Base-by-base conservation (phyloP, 2,797 vertebrate species). In the Pseudochirops cupreus region DNA sequence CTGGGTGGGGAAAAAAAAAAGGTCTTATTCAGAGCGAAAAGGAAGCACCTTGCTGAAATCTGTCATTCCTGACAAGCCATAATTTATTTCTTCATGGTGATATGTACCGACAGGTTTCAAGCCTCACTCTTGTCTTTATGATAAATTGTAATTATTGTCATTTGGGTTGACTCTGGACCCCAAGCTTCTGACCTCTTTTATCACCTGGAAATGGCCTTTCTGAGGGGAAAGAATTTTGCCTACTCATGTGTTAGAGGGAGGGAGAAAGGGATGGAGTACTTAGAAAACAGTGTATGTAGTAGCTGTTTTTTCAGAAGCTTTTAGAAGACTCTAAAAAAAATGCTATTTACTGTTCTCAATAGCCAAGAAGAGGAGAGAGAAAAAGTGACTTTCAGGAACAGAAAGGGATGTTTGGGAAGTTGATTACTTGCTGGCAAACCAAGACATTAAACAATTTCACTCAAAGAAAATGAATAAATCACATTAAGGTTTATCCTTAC, bases 21-120 rank as follows among this genome's bases (percentile, higher is more conserved):
- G 98, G 98, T 98, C 99, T 99, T 98, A 98, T 97, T 98, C 92
- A 82, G 97, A 98, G 98, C 97, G 97, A 99, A 99, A 98, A 98
- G 98, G 98, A 99, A 99, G 98, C 98, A 99, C 98, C 99, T 98
- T 99, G 98, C 99, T 98, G 99, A 99, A 99, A 98, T 99, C 98
- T 99, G 99, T 99, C 99, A 99, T 98, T 99, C 99, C 98, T 99
- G 99, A 99, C 99, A 99, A 99, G 99, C 97, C 98, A 97, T 98
- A 99, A 99, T 99, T 99, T 99, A 99, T 99, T 98, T 99, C 98
- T 98, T 96, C 98, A 98, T 98, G 98, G 97, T 98, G 98, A 98
- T 98, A 98, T 97, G 98, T 98, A 98, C 98, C 89, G 98, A 99
- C 98, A 99, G 98, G 92, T 99, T 99, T 99, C 98, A 99, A 99